Evolutionary conservation across 2,888 invertebrate species (phyloP).

Genomic region (Strigamia crassipes): DNA sequence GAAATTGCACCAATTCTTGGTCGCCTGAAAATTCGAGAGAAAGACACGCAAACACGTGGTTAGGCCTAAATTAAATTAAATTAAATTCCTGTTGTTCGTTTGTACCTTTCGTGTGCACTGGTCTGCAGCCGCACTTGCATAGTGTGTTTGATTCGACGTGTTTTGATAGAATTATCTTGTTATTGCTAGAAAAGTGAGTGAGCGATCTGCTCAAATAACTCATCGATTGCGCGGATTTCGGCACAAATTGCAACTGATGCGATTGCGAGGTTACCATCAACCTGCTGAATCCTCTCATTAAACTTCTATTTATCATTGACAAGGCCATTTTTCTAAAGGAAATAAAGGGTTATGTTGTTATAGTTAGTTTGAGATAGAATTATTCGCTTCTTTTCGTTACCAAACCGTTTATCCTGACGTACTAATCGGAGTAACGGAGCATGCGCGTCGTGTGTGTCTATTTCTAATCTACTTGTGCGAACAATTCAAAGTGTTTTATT

Average conservation of each 20-base stretch:
- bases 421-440: no score
- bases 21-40: slow-evolving; percentile 72
- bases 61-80: background rate
- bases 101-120: background rate
- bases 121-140: background rate
- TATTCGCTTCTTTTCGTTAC: no score
- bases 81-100: no score
- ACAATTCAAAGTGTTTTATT: no score
- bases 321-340: background rate
- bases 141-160: background rate
- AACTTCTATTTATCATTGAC: background rate
- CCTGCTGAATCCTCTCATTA: background rate
- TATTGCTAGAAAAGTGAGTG: background rate
- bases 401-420: no score
- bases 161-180: background rate
- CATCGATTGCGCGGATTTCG: background rate
- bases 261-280: background rate
- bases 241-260: background rate
- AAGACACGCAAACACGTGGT: background rate
- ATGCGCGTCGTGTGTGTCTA: no score
- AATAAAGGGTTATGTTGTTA: no score
- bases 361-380: no score
- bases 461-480: no score
- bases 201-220: background rate
- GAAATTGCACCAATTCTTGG: slow-evolving; percentile 83